phyloP scores from a whole-genome alignment of 2,888 invertebrate species.

The Parasteatoda lunata region DNA sequence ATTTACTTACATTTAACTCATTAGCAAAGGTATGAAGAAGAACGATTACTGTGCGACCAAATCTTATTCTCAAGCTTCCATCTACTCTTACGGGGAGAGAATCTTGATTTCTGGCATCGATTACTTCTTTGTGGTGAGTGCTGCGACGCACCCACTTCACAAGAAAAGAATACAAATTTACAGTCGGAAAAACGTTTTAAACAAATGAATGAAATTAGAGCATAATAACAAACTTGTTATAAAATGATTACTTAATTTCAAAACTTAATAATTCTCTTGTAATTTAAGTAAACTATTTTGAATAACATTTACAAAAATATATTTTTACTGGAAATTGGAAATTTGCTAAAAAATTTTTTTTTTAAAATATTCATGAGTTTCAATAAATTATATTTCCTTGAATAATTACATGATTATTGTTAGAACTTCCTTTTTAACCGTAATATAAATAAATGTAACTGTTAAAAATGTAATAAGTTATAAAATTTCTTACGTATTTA shows the following conservation, averaged over 20 bases:
- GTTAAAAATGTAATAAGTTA: no score
- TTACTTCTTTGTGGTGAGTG: constrained; percentile 77
- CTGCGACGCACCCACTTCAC: constrained; percentile 81
- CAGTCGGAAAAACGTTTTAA: no score
- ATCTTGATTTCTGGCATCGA: constrained; percentile 76
- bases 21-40: constrained; percentile 77
- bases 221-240: no score
- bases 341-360: no score
- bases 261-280: background rate
- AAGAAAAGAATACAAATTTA: no score
- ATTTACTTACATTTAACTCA: constrained; percentile 73
- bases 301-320: background rate
- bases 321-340: background rate
- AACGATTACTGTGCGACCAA: constrained; percentile 84
- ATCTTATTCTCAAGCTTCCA: constrained; percentile 81
- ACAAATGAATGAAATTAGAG: no score
- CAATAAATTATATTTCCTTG: no score
- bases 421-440: no score
- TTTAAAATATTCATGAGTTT: no score
- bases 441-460: no score
- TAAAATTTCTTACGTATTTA: no score
- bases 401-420: no score
- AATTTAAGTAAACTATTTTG: background rate
- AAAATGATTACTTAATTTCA: background rate
- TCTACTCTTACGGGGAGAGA: constrained; percentile 79